Conservation (phyloP, 2,888 invertebrate genomes). For the Lasioglossum oenotherae region DNA sequence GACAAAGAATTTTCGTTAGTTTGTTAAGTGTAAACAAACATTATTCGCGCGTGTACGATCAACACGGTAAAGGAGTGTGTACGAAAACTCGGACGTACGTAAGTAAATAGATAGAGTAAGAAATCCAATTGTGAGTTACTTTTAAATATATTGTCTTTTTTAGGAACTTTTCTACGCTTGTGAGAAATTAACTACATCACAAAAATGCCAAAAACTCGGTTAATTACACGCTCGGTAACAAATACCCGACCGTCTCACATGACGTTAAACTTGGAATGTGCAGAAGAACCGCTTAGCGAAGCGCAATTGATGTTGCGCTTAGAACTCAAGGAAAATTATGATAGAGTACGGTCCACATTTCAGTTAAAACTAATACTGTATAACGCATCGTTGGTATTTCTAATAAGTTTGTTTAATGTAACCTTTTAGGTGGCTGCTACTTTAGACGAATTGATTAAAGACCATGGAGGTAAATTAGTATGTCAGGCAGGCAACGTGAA, state of each 20-base stretch:
- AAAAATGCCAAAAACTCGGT: conserved; percentile 74
- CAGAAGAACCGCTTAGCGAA: conserved; percentile 84
- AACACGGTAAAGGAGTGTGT: background rate
- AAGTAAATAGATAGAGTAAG: background rate
- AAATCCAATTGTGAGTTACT: background rate
- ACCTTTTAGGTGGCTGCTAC: conserved; percentile 74
- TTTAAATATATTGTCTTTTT: conserved; percentile 26
- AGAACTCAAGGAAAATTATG: conserved; percentile 80
- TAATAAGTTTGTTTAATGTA: background rate
- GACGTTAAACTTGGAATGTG: conserved; percentile 84
- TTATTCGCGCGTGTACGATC: background rate
- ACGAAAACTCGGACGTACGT: background rate
- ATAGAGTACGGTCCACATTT: conserved; percentile 69
- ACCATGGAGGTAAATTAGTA: conserved; percentile 79
- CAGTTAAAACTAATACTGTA: background rate
- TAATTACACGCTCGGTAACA: conserved; percentile 75
- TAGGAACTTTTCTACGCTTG: background rate
- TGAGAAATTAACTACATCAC: background rate
- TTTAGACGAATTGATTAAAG: conserved; percentile 80
- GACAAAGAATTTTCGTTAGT: background rate
- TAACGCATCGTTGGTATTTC: background rate
- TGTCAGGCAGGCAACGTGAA: conserved; percentile 78
- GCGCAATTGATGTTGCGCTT: conserved; percentile 79
- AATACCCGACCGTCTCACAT: conserved; percentile 76
- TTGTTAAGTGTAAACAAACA: background rate